Evolutionary conservation across 2,797 vertebrate genomes (phyloP).

Genomic region (Anabas testudineus): DNA sequence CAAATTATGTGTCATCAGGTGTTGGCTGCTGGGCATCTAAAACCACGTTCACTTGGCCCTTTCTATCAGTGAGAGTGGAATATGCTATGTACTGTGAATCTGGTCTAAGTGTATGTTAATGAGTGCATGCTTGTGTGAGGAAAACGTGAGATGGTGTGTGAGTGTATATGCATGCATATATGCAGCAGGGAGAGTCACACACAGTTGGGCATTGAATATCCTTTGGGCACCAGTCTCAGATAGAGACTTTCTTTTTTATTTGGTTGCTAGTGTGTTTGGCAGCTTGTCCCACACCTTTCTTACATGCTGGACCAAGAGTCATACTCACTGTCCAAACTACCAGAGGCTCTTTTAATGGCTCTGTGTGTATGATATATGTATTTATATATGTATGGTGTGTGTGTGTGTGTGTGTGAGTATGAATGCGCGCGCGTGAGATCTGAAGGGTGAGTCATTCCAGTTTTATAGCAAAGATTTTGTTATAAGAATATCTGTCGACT

Average conservation of each 20-base stretch:
- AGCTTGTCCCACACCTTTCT: conserved; percentile 37
- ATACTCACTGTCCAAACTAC: conserved; percentile 43
- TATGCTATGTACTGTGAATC: conserved; percentile 30
- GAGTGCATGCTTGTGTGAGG: conserved; percentile 36
- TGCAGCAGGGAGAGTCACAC: conserved; percentile 41
- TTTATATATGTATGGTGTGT: conserved; percentile 18
- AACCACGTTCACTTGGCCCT: conserved; percentile 66
- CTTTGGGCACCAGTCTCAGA: conserved; percentile 40
- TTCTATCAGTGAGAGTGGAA: conserved; percentile 55
- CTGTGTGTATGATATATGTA: conserved; percentile 29
- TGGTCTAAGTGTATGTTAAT: conserved; percentile 26
- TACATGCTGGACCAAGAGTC: conserved; percentile 44
- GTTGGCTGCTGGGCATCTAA: conserved; percentile 78
- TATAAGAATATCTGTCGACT: conserved; percentile 24
- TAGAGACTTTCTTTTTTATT: conserved; percentile 45
- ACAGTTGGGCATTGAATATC: conserved; percentile 43
- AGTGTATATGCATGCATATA: conserved; percentile 47
- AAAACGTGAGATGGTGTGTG: conserved; percentile 29
- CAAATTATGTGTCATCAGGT: conserved; percentile 83
- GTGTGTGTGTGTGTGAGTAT: conserved; percentile 21
- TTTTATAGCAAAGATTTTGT: conserved; percentile 7
- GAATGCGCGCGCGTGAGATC: too few relatives aligned
- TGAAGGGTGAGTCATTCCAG: conserved; percentile 4
- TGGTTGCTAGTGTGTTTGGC: conserved; percentile 41
- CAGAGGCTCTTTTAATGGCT: conserved; percentile 39